Evolutionary conservation across 2,888 invertebrate species (phyloP).

Genomic region (Arge pagana): DNA sequence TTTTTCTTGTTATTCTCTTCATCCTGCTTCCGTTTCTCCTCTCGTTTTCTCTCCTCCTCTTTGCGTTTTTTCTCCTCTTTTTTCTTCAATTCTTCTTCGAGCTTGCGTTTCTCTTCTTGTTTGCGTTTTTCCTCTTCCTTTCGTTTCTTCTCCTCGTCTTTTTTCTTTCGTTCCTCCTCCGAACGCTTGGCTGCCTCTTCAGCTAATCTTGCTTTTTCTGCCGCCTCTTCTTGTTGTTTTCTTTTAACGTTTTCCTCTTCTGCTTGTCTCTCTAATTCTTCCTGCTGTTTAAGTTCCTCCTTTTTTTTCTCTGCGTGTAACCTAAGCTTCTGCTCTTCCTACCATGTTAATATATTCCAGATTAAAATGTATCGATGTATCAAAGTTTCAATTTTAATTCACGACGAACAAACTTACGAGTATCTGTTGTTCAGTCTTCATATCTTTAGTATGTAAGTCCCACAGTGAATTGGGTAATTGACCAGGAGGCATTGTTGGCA

Average conservation of each 20-base stretch:
- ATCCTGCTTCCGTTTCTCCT: conserved; percentile 59
- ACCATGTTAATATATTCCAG: conserved; percentile 6
- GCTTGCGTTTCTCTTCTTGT: conserved; percentile 61
- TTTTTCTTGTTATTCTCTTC: conserved; percentile 55
- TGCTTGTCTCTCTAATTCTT: conserved; percentile 56
- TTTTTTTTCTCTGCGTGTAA: conserved; percentile 59
- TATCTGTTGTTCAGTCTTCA: conserved; percentile 61
- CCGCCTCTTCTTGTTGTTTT: conserved; percentile 40
- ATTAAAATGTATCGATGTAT: no score
- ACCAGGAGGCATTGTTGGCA: conserved; percentile 52
- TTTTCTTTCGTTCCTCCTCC: conserved; percentile 60
- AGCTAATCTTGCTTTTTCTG: conserved; percentile 43
- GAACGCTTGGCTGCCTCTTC: conserved; percentile 55
- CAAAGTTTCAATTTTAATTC: background rate
- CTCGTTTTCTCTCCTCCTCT: conserved; percentile 60
- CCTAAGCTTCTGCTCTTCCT: conserved; percentile 48
- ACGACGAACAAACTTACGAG: conserved; percentile 45
- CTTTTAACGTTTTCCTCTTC: conserved; percentile 45
- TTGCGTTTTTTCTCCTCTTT: conserved; percentile 62
- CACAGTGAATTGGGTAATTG: conserved; percentile 53
- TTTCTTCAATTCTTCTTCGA: conserved; percentile 62
- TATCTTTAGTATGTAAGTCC: conserved; percentile 56
- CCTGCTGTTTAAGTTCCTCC: conserved; percentile 58
- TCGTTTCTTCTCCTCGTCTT: conserved; percentile 60
- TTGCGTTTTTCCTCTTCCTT: conserved; percentile 62